Evolutionary conservation across 1,140 invertebrate genomes (phyloP).

Genomic region (Contarinia nasturtii): DNA sequence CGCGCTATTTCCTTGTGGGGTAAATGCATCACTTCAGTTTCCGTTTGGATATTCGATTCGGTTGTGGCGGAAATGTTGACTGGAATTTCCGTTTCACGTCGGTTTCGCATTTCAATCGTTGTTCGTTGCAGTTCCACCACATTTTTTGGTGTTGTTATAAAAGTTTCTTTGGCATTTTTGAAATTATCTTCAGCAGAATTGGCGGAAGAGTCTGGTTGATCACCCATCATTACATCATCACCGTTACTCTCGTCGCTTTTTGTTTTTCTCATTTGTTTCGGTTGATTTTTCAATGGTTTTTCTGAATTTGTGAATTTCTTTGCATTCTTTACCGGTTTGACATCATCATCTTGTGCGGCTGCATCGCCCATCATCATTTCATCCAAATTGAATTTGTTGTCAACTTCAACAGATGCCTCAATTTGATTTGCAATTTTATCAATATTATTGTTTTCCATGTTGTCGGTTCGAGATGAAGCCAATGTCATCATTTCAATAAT

Average conservation of each 20-base stretch:
- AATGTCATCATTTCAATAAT: slow-evolving; percentile 18
- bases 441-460: slow-evolving; percentile 22
- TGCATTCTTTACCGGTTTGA: not conserved
- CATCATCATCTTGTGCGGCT: slow-evolving; percentile 9
- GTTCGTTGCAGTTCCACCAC: not conserved
- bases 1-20: slow-evolving; percentile 14
- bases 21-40: slow-evolving; percentile 4
- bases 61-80: slow-evolving; percentile 7
- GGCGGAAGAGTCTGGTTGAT: not conserved
- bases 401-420: not conserved
- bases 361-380: slow-evolving; percentile 23
- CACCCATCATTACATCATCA: slow-evolving; percentile 2
- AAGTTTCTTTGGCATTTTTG: not conserved
- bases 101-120: slow-evolving; percentile 1
- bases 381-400: slow-evolving; percentile 4
- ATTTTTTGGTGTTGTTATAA: not conserved
- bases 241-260: not conserved
- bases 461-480: slow-evolving; percentile 14
- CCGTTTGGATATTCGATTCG: slow-evolving; percentile 1
- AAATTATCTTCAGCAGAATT: not conserved
- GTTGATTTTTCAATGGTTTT: not conserved
- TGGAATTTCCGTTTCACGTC: not conserved
- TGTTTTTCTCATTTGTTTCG: not conserved
- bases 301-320: not conserved
- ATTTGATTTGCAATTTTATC: not conserved